These are phyloP conservation scores for Acipenser ruthenus DNA, from an alignment of 2,797 vertebrate species.

Conservation along the genomic window DNA sequence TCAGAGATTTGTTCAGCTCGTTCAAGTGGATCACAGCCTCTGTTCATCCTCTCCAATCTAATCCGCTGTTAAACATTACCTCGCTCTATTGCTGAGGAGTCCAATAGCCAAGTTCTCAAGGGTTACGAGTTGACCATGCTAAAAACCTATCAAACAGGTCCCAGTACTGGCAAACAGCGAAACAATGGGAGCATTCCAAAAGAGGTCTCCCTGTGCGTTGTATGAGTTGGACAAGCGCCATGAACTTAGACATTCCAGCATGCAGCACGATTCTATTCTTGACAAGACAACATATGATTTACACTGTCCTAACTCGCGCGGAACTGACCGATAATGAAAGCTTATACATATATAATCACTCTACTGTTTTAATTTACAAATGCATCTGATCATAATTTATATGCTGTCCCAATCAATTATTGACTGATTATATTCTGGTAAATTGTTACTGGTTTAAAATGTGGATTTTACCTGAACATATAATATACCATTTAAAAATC, in stretches of 20 bases:
- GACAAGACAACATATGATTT: neutral
- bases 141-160: neutral
- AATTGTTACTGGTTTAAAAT: too few relatives aligned
- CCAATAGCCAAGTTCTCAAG: neutral
- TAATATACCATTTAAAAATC: too few relatives aligned
- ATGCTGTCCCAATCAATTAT: too few relatives aligned
- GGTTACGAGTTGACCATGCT: neutral
- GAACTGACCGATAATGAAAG: too few relatives aligned
- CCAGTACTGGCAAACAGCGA: neutral
- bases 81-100: conserved; percentile 4
- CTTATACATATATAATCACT: too few relatives aligned
- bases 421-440: too few relatives aligned
- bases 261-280: neutral
- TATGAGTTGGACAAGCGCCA: neutral
- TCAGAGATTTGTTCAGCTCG: conserved; percentile 31
- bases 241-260: too few relatives aligned
- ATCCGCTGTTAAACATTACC: conserved; percentile 41
- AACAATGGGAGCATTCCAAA: neutral
- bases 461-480: too few relatives aligned
- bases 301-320: too few relatives aligned
- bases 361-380: too few relatives aligned
- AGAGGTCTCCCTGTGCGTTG: neutral
- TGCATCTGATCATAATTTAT: too few relatives aligned
- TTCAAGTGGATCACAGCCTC: conserved; percentile 23
- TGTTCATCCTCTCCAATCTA: conserved; percentile 19